phyloP scores from a whole-genome alignment of 2,797 vertebrate genomes.

The Bufotes viridis region DNA sequence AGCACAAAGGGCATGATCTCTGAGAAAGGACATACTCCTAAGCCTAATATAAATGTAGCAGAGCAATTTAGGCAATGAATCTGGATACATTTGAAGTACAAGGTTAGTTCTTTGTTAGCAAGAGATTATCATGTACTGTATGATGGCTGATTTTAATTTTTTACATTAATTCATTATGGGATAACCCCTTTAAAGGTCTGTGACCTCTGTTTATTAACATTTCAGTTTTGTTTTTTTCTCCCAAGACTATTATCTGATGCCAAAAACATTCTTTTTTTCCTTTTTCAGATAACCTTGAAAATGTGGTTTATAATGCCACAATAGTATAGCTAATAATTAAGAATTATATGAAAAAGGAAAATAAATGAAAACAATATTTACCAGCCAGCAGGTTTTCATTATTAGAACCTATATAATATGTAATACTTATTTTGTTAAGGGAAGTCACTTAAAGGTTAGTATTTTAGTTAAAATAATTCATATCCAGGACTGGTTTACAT shows the following conservation, averaged over 20 bases:
- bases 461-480: slow-evolving; percentile 17
- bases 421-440: slow-evolving; percentile 18
- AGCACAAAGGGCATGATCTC: no score
- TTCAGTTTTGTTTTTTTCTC: neutral
- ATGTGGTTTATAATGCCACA: neutral
- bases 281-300: neutral
- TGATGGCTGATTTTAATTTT: no score
- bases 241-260: neutral
- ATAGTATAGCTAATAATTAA: neutral
- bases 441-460: slow-evolving; percentile 28
- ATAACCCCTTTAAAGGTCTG: neutral
- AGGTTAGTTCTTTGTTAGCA: no score
- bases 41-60: no score
- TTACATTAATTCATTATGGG: no score
- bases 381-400: slow-evolving; percentile 14
- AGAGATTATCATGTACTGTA: no score
- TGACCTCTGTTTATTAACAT: slow-evolving; percentile 8
- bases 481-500: neutral
- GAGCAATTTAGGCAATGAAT: no score
- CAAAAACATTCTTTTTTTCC: neutral
- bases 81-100: no score
- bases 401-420: slow-evolving; percentile 5
- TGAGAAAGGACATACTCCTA: no score
- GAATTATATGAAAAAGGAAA: neutral
- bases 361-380: slow-evolving; percentile 9